Evolutionary conservation across 1,140 invertebrate genomes (phyloP), one percentile per base, ranked within the genome.

Genomic region (Scaptomyza pallida): DNA sequence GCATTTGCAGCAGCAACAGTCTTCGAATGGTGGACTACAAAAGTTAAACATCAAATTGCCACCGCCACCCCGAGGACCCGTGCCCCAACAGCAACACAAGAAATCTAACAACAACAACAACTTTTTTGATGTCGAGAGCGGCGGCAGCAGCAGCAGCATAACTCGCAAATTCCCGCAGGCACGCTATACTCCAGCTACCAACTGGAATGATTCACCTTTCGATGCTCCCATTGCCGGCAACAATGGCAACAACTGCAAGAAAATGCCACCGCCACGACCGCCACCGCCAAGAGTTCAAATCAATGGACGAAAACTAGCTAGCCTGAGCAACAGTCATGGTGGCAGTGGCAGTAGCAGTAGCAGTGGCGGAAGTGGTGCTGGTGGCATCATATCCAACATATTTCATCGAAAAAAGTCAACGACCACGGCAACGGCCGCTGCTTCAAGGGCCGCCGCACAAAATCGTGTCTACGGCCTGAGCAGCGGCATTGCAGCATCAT

Each of bases 381-480:
- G 72, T 30, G 43, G 67, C 48, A 72, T 93, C n/a, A 89, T 94
- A 9, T 89, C 92, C 23, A 91, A 90, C 67, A 86, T 92, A 43
- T 92, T 92, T 44, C 70, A 89, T 47, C 74, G 75, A 21, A 91
- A 91, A 13, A 90, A 90, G 71, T 55, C 67, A 19, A 54, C 72
- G 33, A 19, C 68, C 21, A 75, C 70, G 70, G 63, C 86, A 72
- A 41, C 69, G 17, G 50, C 54, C 15, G 78, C 75, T 69, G 79
- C 78, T 72, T 64, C 45, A 48, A 93, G 72, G 90, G 92, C 60
- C 77, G 92, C 62, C 92, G 92, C 81, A 78, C 72, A 79, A 91
- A 92, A 77, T 85, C 85, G 69, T 56, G 88, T 89, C 63, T 92
- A 93, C 62, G 89, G 91, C 54, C 82, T 77, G 63, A 92, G 88